Base-by-base conservation (phyloP, 2,888 invertebrate species). In the Acutogordius australiensis region DNA sequence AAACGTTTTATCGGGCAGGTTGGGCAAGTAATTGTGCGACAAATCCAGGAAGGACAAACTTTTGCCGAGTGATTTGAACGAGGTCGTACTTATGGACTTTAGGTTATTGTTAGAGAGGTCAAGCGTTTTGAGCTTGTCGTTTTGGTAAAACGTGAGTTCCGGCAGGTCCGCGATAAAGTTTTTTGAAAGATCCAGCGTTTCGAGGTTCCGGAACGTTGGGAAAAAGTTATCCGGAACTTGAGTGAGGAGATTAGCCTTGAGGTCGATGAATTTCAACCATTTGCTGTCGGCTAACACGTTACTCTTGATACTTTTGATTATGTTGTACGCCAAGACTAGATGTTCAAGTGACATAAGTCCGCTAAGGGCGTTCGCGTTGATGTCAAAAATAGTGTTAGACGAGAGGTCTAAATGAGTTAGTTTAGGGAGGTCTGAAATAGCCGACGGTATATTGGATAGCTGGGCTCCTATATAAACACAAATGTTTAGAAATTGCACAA, bases 251-350 rank as follows among this genome's bases (percentile, higher is more conserved):
- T 51, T 51, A 4, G 51, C 51, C 23, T 23, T 8, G 23, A 51
- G 51, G 23, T 51, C 51, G 4, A 51, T 21, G 23, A 21, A 23
- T 51, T 51, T 51, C 26, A 51, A 26, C n/a, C 26, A 51, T 8
- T 8, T 51, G 51, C 51, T 51, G 13, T 51, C n/a, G n/a, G 51
- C 51, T 51, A 51, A 51, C 8, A 51, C 51, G 23, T 51, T 51
- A 23, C 51, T 51, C 23, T 51, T 51, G 23, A 51, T 51, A 23
- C 23, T 51, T 51, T 51, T 51, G 23, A 51, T 26, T 8, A 51
- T 51, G 23, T 51, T 51, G 23, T 21, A 51, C 8, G 18, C 23
- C 8, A 51, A 23, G 4, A 23, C 4, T 21, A 51, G 26, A 51
- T 51, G 26, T 51, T 51, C 51, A 21, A 51, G 26, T 4, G 51